Percentiles rank a stretch among this genome's conserved stretches.
These are phyloP conservation scores for Podarcis cretensis DNA, from an alignment of 2,113 vertebrate genomes.

Conservation along the genomic window DNA sequence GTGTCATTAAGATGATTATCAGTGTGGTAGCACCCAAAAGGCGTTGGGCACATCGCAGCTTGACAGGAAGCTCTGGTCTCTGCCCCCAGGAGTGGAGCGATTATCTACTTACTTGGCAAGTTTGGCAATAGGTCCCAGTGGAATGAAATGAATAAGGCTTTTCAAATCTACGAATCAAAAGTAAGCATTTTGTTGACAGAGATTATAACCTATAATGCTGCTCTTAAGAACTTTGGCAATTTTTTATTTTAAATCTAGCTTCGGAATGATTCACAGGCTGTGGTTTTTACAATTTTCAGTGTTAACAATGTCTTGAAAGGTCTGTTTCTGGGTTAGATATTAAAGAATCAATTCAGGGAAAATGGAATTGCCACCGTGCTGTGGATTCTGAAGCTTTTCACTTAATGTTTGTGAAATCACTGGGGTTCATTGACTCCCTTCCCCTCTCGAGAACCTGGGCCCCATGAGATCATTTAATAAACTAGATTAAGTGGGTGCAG, in stretches of 20 bases:
- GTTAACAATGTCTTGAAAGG: neutral
- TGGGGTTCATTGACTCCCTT: neutral
- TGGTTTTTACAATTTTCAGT: neutral
- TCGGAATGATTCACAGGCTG: neutral
- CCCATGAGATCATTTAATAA: neutral
- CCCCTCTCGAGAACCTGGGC: neutral
- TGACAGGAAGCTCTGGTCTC: accelerated
- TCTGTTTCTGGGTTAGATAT: neutral
- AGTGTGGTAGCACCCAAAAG: neutral
- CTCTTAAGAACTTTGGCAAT: neutral
- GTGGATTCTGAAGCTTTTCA: neutral
- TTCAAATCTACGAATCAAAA: neutral
- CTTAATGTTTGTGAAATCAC: neutral
- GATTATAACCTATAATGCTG: neutral
- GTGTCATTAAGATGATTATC: neutral
- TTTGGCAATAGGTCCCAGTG: neutral
- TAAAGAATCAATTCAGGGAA: neutral
- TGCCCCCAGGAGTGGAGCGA: accelerated
- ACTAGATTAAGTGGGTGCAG: neutral
- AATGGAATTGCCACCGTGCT: neutral
- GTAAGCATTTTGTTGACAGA: neutral
- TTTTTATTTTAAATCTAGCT: neutral
- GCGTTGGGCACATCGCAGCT: neutral
- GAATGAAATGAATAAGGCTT: neutral
- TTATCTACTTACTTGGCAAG: neutral